A percentile compares a stretch with the other conserved stretches of the same genome.
Conservation (phyloP, 2,113 vertebrate species). For the Eretmochelys imbricata region DNA sequence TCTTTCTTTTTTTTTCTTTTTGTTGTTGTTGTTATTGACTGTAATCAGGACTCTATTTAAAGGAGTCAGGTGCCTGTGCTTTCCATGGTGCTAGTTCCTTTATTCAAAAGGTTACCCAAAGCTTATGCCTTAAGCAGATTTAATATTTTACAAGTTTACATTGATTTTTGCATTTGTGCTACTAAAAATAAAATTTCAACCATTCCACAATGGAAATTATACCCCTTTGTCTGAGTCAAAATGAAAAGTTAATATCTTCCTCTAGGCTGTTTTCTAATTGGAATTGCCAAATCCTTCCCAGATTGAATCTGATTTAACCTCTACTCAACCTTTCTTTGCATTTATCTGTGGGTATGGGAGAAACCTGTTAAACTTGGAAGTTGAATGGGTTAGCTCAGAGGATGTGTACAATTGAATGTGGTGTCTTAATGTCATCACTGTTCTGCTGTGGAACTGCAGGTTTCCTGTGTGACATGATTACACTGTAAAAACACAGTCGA, state of each 20-base stretch:
- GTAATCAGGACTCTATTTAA: background rate
- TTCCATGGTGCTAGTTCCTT: background rate
- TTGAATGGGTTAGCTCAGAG: background rate
- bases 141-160: background rate
- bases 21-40: background rate
- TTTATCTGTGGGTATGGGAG: background rate
- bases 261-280: background rate
- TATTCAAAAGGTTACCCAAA: background rate
- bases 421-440: background rate
- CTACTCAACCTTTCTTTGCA: background rate
- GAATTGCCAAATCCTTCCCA: background rate
- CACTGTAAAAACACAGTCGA: accelerated
- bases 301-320: slow-evolving; percentile 23
- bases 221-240: background rate
- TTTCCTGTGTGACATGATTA: background rate
- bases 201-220: background rate
- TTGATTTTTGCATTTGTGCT: background rate
- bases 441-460: background rate
- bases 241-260: slow-evolving; percentile 2
- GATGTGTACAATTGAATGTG: slow-evolving; percentile 1
- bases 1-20: background rate
- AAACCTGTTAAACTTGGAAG: background rate
- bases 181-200: background rate
- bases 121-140: background rate
- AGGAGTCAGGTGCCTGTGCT: background rate